These are phyloP conservation scores for Temnothorax ravouxi DNA, from an alignment of 2,888 invertebrate species.

Conservation along the genomic window DNA sequence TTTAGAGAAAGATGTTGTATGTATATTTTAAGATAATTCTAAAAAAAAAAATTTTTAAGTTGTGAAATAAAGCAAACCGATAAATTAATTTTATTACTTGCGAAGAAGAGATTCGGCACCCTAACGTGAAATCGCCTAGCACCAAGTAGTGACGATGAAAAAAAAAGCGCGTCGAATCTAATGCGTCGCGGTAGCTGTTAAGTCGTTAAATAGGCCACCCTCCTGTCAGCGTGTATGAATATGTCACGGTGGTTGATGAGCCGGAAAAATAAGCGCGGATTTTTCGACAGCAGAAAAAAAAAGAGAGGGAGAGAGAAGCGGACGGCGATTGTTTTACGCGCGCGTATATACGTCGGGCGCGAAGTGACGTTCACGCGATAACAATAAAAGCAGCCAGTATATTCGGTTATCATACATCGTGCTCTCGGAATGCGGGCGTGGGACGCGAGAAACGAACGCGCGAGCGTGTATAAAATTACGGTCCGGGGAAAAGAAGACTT, in stretches of 20 bases:
- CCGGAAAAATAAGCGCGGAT: constrained; percentile 19
- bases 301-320: not conserved
- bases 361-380: constrained; percentile 30
- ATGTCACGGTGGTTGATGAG: constrained; percentile 13
- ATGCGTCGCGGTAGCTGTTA: not conserved
- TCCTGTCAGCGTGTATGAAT: not conserved
- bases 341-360: not conserved
- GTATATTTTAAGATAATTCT: too few species aligned
- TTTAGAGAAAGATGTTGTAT: not conserved
- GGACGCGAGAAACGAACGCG: constrained; percentile 40
- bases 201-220: not conserved
- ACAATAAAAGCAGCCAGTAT: constrained; percentile 30
- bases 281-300: constrained; percentile 12
- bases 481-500: constrained; percentile 37
- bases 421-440: constrained; percentile 21
- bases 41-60: not conserved
- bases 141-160: not conserved
- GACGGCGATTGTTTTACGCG: constrained; percentile 20
- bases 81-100: not conserved
- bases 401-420: constrained; percentile 32
- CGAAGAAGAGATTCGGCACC: not conserved
- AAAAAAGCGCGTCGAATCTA: not conserved
- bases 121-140: too few species aligned
- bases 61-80: not conserved
- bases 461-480: constrained; percentile 58